Evolutionary conservation across 1,140 invertebrate species (phyloP), one percentile per base, ranked within the genome.

Genomic region (Magallana angulata): DNA sequence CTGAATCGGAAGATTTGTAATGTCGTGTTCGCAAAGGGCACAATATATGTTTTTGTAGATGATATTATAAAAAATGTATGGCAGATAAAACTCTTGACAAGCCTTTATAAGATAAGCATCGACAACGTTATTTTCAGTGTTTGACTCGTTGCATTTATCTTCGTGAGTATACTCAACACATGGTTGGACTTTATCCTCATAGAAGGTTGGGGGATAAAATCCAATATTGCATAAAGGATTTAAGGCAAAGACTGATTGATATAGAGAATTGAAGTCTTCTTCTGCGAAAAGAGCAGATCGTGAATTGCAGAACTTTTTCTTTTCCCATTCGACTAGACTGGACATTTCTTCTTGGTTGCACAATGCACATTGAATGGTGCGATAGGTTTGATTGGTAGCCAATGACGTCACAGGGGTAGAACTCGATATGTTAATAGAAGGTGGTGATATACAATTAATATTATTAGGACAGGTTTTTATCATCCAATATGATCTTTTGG

Each of bases 41-140:
- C 68, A 76, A 36, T 76, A 76, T 76, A 76, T 76, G 68, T 76
- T 76, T 76, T 76, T 76, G 24, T 76, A 76, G 24, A 30, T 11
- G 12, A 3, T 36, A 9, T 76, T 8, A 12, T 30, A 0, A 30
- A 30, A 7, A 1, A 9, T 11, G 68, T 76, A 76, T 30, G 68
- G 68, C 36, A 76, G 8, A 30, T 76, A 76, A 30, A 30, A 76
- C 9, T 76, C 8, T 30, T 30, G 68, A 9, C 68, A 76, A 76
- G 68, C 24, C 12, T 68, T 9, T 5, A 18, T 68, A 6, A 68
- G 18, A 24, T 18, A 68, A 24, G 4, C n/a, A n/a, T 18, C 9
- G 6, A 9, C 64, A 48, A 48, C 36, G 36, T 48, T 48, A 48
- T 48, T 4, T 48, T 48, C 36, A 48, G 36, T 48, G 36, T 48